Percentiles rank a stretch among this genome's conserved stretches.
These are phyloP conservation scores for Varecia variegata DNA, from an alignment of 2,797 vertebrate genomes.

Conservation along the genomic window DNA sequence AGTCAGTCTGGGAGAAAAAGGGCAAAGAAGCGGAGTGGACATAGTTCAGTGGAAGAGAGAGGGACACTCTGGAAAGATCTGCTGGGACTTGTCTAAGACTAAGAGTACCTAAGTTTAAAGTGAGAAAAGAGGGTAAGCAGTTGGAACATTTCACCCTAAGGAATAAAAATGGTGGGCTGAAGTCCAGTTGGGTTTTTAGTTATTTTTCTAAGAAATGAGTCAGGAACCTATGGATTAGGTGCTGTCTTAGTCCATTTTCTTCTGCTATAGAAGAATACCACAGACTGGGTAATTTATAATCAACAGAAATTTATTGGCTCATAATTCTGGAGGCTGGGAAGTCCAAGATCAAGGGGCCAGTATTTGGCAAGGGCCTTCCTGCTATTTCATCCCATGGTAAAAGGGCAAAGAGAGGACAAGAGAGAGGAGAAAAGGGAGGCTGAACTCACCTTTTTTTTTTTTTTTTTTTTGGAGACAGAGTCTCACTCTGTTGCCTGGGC, in stretches of 20 bases:
- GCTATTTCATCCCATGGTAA: background rate
- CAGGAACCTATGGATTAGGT: background rate
- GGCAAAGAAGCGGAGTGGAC: background rate
- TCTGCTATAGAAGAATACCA: background rate
- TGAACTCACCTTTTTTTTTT: background rate
- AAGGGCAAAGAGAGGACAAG: background rate
- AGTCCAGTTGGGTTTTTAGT: background rate
- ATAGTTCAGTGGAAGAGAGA: background rate
- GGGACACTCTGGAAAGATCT: background rate
- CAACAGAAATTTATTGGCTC: background rate
- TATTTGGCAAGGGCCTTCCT: background rate
- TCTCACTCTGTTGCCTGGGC: too few relatives aligned
- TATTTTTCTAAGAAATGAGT: constrained; percentile 41
- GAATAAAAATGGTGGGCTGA: background rate
- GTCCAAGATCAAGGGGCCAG: background rate
- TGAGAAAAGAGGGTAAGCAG: background rate
- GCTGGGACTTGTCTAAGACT: background rate
- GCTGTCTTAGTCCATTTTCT: background rate
- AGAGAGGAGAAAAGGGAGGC: background rate
- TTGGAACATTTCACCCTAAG: background rate
- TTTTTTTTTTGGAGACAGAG: too few relatives aligned
- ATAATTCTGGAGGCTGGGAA: background rate
- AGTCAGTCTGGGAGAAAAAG: background rate
- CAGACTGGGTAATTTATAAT: background rate
- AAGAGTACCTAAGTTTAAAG: background rate